Conservation (phyloP, 2,113 vertebrate genomes). For the Thryonomys swinderianus region DNA sequence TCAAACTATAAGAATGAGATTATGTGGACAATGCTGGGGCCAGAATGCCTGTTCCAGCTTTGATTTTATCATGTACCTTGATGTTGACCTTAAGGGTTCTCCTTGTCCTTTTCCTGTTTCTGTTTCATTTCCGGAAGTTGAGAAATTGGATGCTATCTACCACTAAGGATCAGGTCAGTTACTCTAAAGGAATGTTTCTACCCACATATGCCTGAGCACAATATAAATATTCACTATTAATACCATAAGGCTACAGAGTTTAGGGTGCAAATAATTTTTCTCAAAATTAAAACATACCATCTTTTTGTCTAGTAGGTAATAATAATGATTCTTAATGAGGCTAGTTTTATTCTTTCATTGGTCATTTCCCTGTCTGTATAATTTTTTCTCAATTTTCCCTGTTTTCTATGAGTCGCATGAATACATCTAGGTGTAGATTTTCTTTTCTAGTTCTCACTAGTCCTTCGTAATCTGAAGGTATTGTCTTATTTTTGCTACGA, state of each 20-base stretch:
- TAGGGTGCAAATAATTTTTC: not conserved
- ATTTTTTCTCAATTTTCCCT: not conserved
- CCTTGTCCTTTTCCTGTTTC: not conserved
- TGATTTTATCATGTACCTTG: not conserved
- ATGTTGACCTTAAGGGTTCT: not conserved
- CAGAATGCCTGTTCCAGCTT: not conserved
- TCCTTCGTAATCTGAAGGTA: not conserved
- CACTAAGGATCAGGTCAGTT: not conserved
- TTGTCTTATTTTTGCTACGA: not conserved
- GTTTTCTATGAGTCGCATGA: not conserved
- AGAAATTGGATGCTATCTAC: not conserved
- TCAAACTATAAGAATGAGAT: not conserved
- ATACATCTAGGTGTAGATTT: no score
- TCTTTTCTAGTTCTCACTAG: not conserved
- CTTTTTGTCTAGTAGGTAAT: not conserved
- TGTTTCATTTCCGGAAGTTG: not conserved
- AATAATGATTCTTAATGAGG: not conserved
- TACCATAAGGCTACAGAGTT: not conserved
- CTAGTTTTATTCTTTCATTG: not conserved
- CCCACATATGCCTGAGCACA: not conserved
- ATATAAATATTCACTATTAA: not conserved
- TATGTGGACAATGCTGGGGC: no score
- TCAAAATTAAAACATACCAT: not conserved
- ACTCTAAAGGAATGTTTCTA: not conserved
- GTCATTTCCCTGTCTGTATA: not conserved